Evolutionary conservation across 2,888 invertebrate species (phyloP).

Genomic region (Cryptosula pallasiana): DNA sequence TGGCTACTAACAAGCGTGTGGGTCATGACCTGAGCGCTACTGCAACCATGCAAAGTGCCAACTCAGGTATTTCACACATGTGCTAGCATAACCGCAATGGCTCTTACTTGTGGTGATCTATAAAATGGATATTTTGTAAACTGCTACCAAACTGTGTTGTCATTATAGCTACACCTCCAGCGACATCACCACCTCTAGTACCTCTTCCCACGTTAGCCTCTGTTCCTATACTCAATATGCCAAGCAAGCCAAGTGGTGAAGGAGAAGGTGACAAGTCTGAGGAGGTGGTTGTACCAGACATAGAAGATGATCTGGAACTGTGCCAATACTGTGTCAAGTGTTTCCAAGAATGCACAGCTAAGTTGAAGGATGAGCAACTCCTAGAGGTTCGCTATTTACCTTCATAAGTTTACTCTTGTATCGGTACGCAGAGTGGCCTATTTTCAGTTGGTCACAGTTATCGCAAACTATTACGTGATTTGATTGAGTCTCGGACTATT

Average conservation of each 20-base stretch:
- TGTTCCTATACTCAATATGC: slow-evolving; percentile 22
- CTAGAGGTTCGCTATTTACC: neutral
- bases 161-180: no score
- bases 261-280: neutral
- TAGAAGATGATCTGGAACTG: neutral
- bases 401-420: no score
- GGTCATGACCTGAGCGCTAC: slow-evolving; percentile 36
- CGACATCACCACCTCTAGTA: neutral
- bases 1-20: slow-evolving; percentile 43
- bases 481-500: no score
- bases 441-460: no score
- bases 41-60: no score
- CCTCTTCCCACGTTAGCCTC: slow-evolving; percentile 24
- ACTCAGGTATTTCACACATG: no score
- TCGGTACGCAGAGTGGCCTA: no score
- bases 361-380: neutral
- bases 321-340: neutral
- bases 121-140: no score
- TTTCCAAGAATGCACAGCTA: neutral
- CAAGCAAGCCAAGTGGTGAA: neutral
- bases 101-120: no score
- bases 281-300: neutral
- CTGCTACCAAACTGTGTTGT: no score
- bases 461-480: no score
- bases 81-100: no score